Conservation (phyloP, 2,888 invertebrate species). For the Sinodicranocentrus sp. region DNA sequence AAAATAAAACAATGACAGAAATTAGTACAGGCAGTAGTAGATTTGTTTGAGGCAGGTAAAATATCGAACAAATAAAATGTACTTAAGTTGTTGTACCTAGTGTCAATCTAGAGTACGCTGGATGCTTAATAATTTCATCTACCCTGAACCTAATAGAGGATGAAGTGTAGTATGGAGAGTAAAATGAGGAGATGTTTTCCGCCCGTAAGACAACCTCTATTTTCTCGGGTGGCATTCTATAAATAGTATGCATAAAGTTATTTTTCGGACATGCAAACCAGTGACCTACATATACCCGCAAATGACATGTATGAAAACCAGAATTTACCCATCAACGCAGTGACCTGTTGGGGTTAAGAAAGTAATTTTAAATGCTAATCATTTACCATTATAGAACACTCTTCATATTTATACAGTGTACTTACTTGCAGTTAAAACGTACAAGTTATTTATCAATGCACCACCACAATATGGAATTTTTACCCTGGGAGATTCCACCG, state of each 20-base stretch:
- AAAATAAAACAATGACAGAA: background rate
- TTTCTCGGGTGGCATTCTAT: slow-evolving; percentile 39
- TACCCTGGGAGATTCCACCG: slow-evolving; percentile 36
- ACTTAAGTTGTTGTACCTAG: slow-evolving; percentile 33
- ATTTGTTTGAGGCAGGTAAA: too few species aligned
- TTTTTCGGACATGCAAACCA: too few species aligned
- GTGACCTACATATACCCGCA: background rate
- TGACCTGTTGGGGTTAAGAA: slow-evolving; percentile 38
- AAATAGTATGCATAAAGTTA: too few species aligned
- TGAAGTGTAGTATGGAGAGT: background rate
- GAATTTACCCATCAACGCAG: slow-evolving; percentile 72
- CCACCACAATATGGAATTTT: slow-evolving; percentile 64
- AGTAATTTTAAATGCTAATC: background rate
- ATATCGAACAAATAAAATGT: too few species aligned
- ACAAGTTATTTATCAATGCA: slow-evolving; percentile 68
- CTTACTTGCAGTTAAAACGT: slow-evolving; percentile 71
- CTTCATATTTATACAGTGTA: background rate
- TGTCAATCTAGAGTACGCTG: slow-evolving; percentile 62
- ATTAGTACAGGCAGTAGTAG: too few species aligned
- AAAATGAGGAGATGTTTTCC: slow-evolving; percentile 61
- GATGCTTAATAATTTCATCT: slow-evolving; percentile 69
- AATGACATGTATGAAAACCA: too few species aligned
- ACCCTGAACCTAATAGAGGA: slow-evolving; percentile 58
- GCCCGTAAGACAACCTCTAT: slow-evolving; percentile 73
- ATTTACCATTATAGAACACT: background rate